These are phyloP conservation scores for Gnathonemus echidnorhynchus DNA, from an alignment of 2,113 vertebrate genomes.

Conservation along the genomic window DNA sequence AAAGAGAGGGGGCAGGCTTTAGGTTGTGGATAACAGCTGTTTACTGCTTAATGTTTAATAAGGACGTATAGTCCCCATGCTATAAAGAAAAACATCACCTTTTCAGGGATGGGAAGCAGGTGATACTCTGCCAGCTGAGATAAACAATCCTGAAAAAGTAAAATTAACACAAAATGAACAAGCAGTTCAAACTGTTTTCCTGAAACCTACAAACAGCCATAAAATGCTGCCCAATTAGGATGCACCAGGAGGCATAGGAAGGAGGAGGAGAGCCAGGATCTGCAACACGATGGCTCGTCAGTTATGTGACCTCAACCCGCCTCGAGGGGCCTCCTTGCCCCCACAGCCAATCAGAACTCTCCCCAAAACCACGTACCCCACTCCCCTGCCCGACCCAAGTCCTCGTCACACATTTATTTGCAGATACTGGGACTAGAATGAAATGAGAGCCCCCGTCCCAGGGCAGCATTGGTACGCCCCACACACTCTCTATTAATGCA, in stretches of 20 bases:
- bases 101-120: neutral
- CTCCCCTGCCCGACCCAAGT: neutral
- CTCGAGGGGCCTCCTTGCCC: neutral
- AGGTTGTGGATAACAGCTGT: neutral
- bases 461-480: constrained; percentile 20
- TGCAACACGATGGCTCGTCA: neutral
- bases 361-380: neutral
- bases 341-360: neutral
- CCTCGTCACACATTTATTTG: neutral
- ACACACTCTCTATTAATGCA: constrained; percentile 38
- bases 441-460: constrained; percentile 19
- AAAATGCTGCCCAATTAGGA: neutral
- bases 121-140: neutral
- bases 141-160: neutral
- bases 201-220: neutral
- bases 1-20: neutral
- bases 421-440: neutral
- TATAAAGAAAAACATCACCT: neutral
- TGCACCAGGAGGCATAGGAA: neutral
- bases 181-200: neutral
- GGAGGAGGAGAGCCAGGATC: neutral
- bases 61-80: neutral
- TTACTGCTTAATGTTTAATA: neutral
- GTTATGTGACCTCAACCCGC: neutral
- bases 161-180: neutral